Evolutionary conservation across 92 coral and sea anemone genomes (phyloP).

Genomic region (Epizoanthus rinbou): DNA sequence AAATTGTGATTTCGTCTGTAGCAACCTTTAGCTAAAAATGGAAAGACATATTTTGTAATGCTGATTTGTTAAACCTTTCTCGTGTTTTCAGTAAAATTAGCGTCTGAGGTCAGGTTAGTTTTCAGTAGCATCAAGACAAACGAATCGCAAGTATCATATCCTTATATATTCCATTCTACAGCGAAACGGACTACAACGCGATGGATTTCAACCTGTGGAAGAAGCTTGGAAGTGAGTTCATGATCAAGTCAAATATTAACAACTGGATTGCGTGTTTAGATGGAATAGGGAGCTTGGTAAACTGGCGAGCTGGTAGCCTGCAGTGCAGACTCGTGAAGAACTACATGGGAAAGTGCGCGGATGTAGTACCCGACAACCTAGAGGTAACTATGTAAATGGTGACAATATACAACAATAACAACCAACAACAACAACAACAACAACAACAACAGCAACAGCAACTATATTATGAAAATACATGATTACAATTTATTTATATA

Average conservation of each 20-base stretch:
- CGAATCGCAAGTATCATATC: too few relatives aligned
- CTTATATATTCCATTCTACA: not conserved
- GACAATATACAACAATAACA: too few relatives aligned
- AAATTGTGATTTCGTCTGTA: too few relatives aligned
- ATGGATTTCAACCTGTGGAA: slow-evolving; percentile 43
- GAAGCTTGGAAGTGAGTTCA: slow-evolving; percentile 2
- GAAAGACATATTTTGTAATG: not conserved
- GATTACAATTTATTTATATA: too few relatives aligned
- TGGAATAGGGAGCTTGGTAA: slow-evolving; percentile 46
- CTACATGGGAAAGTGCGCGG: slow-evolving; percentile 17
- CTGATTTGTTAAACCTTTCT: not conserved
- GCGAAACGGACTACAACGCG: slow-evolving; percentile 53
- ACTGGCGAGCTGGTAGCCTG: slow-evolving; percentile 25
- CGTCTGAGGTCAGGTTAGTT: too few relatives aligned
- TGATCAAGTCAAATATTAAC: slow-evolving; percentile 40
- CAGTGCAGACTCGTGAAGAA: slow-evolving; percentile 42
- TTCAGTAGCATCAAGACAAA: not conserved
- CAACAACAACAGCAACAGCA: too few relatives aligned
- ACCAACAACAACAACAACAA: too few relatives aligned
- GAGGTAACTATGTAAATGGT: not conserved
- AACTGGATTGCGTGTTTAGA: slow-evolving; percentile 31
- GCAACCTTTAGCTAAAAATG: too few relatives aligned
- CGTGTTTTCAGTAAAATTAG: not conserved
- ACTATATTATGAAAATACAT: too few relatives aligned
- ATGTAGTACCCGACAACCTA: slow-evolving; percentile 30